Evolutionary conservation across 2,888 invertebrate genomes (phyloP).

Genomic region (Anthophora plumipes): DNA sequence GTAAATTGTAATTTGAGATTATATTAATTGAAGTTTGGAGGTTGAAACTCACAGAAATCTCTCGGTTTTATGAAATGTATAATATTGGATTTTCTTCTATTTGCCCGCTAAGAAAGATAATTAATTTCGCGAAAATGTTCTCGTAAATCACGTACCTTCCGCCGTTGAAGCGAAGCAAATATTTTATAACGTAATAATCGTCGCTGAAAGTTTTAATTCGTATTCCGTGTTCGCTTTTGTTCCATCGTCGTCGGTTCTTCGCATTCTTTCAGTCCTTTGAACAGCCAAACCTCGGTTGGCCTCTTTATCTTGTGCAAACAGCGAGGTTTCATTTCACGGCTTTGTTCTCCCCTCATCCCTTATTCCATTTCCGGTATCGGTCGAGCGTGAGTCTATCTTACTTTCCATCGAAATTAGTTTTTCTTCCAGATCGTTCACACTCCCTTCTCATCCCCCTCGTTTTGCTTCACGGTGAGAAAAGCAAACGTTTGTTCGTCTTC

Average conservation of each 20-base stretch:
- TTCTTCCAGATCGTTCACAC: slow-evolving; percentile 17
- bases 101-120: no score
- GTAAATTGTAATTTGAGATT: no score
- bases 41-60: no score
- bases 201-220: background rate
- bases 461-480: slow-evolving; percentile 9
- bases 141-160: no score
- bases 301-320: slow-evolving; percentile 61
- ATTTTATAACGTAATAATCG: background rate
- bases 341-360: slow-evolving; percentile 48
- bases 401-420: slow-evolving; percentile 63
- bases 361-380: slow-evolving; percentile 58
- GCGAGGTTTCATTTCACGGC: slow-evolving; percentile 58
- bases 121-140: no score
- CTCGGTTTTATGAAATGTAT: no score
- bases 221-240: slow-evolving; percentile 5
- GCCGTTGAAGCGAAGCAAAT: background rate
- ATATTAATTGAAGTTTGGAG: no score
- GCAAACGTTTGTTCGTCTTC: slow-evolving; percentile 25
- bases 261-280: slow-evolving; percentile 37
- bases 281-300: slow-evolving; percentile 30
- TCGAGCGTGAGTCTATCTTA: slow-evolving; percentile 32
- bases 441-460: background rate
- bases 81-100: no score
- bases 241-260: slow-evolving; percentile 11